Percentiles rank a stretch among this genome's conserved stretches.
phyloP scores from a whole-genome alignment of 1,140 invertebrate genomes.

The Manduca sexta region DNA sequence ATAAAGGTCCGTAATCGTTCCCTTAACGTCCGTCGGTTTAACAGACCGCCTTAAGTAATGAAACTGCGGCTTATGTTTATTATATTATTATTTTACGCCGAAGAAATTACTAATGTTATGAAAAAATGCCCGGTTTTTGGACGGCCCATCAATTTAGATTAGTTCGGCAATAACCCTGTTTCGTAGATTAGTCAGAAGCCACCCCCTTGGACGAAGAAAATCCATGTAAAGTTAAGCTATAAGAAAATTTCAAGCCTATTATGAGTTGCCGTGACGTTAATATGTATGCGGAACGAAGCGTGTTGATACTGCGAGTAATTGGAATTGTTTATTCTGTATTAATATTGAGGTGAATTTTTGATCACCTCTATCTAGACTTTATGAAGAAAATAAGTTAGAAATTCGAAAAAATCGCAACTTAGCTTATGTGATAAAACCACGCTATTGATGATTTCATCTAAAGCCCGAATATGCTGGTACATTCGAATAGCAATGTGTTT shows the following conservation, averaged over 20 bases:
- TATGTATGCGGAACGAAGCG: slow-evolving; percentile 13
- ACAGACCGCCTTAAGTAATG: slow-evolving; percentile 58
- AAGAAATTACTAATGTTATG: slow-evolving; percentile 65
- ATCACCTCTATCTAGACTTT: too few relatives aligned
- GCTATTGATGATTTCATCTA: too few relatives aligned
- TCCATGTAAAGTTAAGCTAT: slow-evolving; percentile 65
- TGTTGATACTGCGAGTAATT: slow-evolving; percentile 35
- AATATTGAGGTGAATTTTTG: too few relatives aligned
- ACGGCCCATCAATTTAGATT: slow-evolving; percentile 71
- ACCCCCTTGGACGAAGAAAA: slow-evolving; percentile 55
- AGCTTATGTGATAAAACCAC: too few relatives aligned
- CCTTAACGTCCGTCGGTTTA: slow-evolving; percentile 23
- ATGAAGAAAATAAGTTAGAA: too few relatives aligned
- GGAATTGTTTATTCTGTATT: too few relatives aligned
- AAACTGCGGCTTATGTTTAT: slow-evolving; percentile 48
- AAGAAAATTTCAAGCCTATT: slow-evolving; percentile 70
- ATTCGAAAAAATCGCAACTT: too few relatives aligned
- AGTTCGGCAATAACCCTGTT: slow-evolving; percentile 54
- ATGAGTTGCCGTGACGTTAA: slow-evolving; percentile 55
- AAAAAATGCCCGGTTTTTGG: slow-evolving; percentile 58
- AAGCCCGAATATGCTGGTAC: too few relatives aligned
- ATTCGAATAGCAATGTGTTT: too few relatives aligned
- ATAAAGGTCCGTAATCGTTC: slow-evolving; percentile 24
- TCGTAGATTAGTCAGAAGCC: slow-evolving; percentile 24
- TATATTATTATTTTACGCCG: slow-evolving; percentile 69